Conservation (phyloP, 1,140 invertebrate species). For the Drosophila burlai region DNA sequence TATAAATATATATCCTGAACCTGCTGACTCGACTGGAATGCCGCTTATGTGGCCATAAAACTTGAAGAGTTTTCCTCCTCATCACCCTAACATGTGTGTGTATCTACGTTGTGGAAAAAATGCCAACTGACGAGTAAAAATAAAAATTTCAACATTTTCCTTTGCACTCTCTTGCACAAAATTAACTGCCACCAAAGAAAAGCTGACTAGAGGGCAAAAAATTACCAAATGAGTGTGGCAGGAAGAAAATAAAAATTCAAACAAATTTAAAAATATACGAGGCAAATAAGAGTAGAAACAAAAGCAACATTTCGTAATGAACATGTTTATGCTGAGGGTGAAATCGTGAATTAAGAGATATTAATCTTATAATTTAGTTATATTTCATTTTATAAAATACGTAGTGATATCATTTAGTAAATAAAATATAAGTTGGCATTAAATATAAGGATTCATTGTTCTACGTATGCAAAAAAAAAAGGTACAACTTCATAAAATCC, state of each 20-base stretch:
- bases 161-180: slow-evolving; percentile 45
- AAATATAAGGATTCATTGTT: too few species aligned
- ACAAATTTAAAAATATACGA: slow-evolving; percentile 3
- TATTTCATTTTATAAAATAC: background rate
- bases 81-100: slow-evolving; percentile 5
- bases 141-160: slow-evolving; percentile 46
- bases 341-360: background rate
- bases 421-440: background rate
- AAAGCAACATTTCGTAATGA: background rate
- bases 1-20: slow-evolving; percentile 19
- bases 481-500: background rate
- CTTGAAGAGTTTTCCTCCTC: slow-evolving; percentile 53
- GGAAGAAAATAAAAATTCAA: background rate
- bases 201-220: slow-evolving; percentile 19
- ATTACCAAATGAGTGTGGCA: slow-evolving; percentile 40
- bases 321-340: slow-evolving; percentile 25
- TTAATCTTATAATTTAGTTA: background rate
- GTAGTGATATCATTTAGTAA: too few species aligned
- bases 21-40: slow-evolving; percentile 68
- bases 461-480: too few species aligned
- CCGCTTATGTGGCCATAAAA: slow-evolving; percentile 76
- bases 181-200: slow-evolving; percentile 61
- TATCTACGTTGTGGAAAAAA: slow-evolving; percentile 19
- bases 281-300: background rate
- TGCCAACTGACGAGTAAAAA: slow-evolving; percentile 25